Evolutionary conservation across 2,113 vertebrate species (phyloP), one percentile per base, ranked within the genome.

Genomic region (Pelodiscus sinensis): DNA sequence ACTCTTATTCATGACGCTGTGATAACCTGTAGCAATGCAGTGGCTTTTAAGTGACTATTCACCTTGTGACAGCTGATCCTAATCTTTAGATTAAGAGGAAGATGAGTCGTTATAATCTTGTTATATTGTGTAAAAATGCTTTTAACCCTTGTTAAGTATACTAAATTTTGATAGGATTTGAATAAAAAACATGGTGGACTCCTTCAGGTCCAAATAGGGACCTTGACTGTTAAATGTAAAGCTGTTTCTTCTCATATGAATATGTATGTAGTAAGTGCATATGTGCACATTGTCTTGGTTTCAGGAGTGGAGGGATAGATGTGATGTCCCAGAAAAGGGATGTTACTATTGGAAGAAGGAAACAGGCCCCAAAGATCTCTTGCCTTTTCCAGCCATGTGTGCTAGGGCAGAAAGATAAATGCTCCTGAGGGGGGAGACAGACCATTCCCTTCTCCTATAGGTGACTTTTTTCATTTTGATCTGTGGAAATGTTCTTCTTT

Each of bases 51-150:
- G 3, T 89, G 68, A 79, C 15, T 82, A 10, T 94, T 95, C 95
- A 56, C 62, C 60, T 88, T 38, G 0, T 94, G 89, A 90, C 11
- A 85, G 84, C 55, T 94, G 55, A 92, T 87, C 31, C 22, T 56
- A 95, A 90, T 89, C 60, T 78, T 89, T 85, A 73, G 29, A 90
- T 87, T 97, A 89, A 4, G 11, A 90, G 95, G 77, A 94, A 97
- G 90, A 87, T 15, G 94, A 94, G 91, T 91, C 0, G 56, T 91
- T 88, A 89, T 14, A 55, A 1, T 85, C 14, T 87, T 93, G 81
- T 31, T 44, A 8, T 89, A 88, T 85, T 52, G 50, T 12, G 44
- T 80, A 19, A 73, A 77, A 93, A 93, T 3, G 85, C 8, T 4
- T 27, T 35, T 68, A 92, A 92, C 31, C 31, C 24, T 77, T 62